phyloP scores from a whole-genome alignment of 2,888 invertebrate species.

The Andrena trimmerana region DNA sequence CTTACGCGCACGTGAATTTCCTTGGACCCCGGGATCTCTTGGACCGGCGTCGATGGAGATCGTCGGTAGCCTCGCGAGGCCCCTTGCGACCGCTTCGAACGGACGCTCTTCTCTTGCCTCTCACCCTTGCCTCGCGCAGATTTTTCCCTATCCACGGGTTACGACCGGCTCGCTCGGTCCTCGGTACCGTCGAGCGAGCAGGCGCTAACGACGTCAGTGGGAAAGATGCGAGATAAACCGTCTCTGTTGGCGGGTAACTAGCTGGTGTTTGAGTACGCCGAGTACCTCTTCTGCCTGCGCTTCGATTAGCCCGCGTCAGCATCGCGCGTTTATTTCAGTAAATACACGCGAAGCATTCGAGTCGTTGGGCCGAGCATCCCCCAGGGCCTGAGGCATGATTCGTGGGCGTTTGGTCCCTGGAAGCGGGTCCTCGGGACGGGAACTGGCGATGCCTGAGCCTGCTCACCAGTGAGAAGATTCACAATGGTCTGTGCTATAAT shows the following conservation, averaged over 20 bases:
- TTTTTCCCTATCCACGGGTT: constrained; percentile 53
- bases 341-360: too few species aligned
- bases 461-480: too few species aligned
- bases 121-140: neutral
- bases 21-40: neutral
- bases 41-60: constrained; percentile 5
- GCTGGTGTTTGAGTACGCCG: constrained; percentile 37
- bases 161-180: constrained; percentile 39
- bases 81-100: too few species aligned
- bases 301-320: constrained; percentile 27
- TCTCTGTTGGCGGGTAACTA: constrained; percentile 48
- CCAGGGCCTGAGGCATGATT: too few species aligned
- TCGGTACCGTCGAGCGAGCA: too few species aligned
- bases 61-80: constrained; percentile 17
- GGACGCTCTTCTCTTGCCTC: too few species aligned
- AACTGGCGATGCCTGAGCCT: too few species aligned
- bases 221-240: constrained; percentile 69
- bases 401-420: too few species aligned
- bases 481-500: too few species aligned
- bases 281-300: constrained; percentile 30
- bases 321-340: constrained; percentile 7
- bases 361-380: too few species aligned
- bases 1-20: constrained; percentile 9
- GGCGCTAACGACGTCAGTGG: constrained; percentile 70
- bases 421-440: too few species aligned